Evolutionary conservation across 1,140 invertebrate genomes (phyloP), one percentile per base, ranked within the genome.

Genomic region (Achatina immaculata): DNA sequence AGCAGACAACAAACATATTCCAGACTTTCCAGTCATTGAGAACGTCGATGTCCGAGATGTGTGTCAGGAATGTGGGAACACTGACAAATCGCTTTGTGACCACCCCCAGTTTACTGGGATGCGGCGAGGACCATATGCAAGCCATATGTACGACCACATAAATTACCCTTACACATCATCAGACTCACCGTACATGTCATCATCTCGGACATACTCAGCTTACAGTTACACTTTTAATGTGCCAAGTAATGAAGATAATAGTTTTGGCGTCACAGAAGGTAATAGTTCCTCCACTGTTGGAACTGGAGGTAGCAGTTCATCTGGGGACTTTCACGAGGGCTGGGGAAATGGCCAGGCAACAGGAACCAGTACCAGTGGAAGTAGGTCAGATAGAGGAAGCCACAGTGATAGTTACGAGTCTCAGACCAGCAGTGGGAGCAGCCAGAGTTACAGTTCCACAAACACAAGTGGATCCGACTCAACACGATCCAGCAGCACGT

Each of bases 1-100:
- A 91, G 1, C 38, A 34, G 77, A 78, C 43, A 68, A 68, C 62
- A 78, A 31, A 51, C 62, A 65, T 11, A 42, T 38, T 38, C 28
- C 75, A n/a, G 21, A 1, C 38, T 1, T 48, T 69, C 6, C 28
- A 1, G 42, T 21, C n/a, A 28, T 19, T 34, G 77, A 77, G 16
- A 38, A 69, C n/a, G 24, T 78, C 6, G 66, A 51, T 36, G 38
- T 28, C 21, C 28, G 51, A 6, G 43, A 71, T 38, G 45, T 77
- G 21, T 82, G 73, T 21, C 65, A 45, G 42, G 65, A 31, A 48
- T 74, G 65, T 68, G 65, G 71, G 19, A 76, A 34, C 58, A n/a
- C 16, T 19, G 38, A 81, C 36, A 65, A 38, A 42, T 31, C 51
- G 42, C 34, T 31, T 4, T 58, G 72, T 74, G 51, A 45, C 19